Percentiles rank a stretch among this genome's conserved stretches.
These are phyloP conservation scores for Heliconius eleuchia DNA, from an alignment of 1,140 invertebrate species.

Conservation along the genomic window DNA sequence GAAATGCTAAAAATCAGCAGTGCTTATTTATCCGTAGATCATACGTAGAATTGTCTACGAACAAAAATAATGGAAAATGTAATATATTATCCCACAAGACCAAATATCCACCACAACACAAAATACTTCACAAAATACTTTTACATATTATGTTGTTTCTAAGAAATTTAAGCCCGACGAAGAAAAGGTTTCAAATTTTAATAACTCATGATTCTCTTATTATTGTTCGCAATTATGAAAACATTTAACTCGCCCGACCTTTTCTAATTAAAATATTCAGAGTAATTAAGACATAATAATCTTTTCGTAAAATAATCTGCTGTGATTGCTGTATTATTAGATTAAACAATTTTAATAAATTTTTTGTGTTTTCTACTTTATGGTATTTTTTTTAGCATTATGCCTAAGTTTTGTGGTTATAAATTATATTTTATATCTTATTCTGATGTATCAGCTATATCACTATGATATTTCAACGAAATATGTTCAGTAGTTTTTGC, in stretches of 20 bases:
- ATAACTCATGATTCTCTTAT: conserved; percentile 39
- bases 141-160: neutral
- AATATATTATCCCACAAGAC: neutral
- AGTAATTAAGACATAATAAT: conserved; percentile 35
- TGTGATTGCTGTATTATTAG: conserved; percentile 26
- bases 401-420: too few species aligned
- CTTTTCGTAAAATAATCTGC: conserved; percentile 29
- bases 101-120: neutral
- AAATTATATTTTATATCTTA: too few species aligned
- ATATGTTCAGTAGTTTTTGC: too few species aligned
- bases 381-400: too few species aligned
- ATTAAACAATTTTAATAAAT: neutral
- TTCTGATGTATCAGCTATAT: too few species aligned
- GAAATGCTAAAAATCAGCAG: too few species aligned
- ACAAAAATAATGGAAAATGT: neutral
- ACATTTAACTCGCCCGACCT: conserved; percentile 36
- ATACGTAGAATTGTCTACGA: neutral
- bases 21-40: too few species aligned
- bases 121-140: conserved; percentile 1
- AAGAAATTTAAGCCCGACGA: neutral
- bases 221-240: conserved; percentile 44
- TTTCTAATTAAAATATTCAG: conserved; percentile 46
- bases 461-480: too few species aligned
- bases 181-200: conserved; percentile 28
- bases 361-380: neutral